phyloP scores from a whole-genome alignment of 2,888 invertebrate genomes.

The Antheraea assamensis region DNA sequence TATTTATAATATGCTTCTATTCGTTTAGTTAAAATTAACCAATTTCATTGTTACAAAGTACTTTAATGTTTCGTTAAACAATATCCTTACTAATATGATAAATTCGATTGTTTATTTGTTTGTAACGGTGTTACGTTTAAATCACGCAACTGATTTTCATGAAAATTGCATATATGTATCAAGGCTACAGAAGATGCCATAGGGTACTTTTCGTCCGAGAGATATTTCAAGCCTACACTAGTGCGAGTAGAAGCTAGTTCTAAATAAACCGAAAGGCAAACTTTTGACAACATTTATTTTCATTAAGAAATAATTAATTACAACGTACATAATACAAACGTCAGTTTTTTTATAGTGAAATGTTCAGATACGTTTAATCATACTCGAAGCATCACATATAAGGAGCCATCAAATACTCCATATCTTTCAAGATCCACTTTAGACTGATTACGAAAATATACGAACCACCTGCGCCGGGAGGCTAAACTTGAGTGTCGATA shows the following conservation, averaged over 20 bases:
- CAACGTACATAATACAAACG: neutral
- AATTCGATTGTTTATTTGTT: no score
- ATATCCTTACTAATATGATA: no score
- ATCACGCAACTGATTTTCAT: no score
- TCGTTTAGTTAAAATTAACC: no score
- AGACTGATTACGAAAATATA: neutral
- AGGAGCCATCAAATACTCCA: neutral
- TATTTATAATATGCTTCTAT: no score
- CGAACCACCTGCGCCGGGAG: neutral
- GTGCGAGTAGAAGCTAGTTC: neutral
- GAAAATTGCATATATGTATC: no score
- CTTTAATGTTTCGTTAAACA: no score
- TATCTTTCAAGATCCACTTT: neutral
- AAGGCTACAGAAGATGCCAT: no score
- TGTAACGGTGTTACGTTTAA: no score
- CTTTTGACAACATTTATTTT: neutral
- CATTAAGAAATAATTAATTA: neutral
- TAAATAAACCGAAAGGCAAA: neutral
- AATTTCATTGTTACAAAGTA: no score
- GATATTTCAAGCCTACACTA: no score
- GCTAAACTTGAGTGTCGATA: constrained; percentile 1
- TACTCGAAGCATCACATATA: neutral
- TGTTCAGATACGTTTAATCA: constrained; percentile 1
- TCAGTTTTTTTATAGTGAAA: neutral
- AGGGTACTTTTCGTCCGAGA: neutral